Evolutionary conservation across 1,140 invertebrate species (phyloP).

Genomic region (Nilaparvata lugens): DNA sequence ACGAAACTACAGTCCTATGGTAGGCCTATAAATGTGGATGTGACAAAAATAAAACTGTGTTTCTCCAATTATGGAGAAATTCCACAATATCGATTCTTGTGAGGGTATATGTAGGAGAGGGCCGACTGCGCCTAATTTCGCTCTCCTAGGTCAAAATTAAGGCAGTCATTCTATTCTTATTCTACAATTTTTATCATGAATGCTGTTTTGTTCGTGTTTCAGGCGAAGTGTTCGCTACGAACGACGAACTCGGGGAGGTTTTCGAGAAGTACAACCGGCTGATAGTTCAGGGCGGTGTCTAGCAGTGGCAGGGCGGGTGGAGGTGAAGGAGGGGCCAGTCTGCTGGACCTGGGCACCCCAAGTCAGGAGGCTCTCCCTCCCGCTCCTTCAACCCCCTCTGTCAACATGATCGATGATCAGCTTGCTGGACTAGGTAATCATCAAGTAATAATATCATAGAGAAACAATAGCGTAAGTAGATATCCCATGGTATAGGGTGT

Average conservation of each 20-base stretch:
- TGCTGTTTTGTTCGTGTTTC: conserved; percentile 2
- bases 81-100: no score
- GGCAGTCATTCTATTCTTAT: no score
- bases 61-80: no score
- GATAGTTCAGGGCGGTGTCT: conserved; percentile 38
- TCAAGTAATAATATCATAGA: neutral
- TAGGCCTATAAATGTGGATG: no score
- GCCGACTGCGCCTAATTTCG: no score
- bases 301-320: conserved; percentile 18
- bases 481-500: no score
- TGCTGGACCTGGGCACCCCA: conserved; percentile 39
- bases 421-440: neutral
- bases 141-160: no score
- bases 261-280: conserved; percentile 62
- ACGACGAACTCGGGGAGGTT: conserved; percentile 65
- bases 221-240: conserved; percentile 71
- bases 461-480: no score
- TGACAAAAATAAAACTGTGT: no score
- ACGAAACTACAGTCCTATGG: no score
- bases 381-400: conserved; percentile 26
- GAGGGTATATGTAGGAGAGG: no score
- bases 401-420: conserved; percentile 22
- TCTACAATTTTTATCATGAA: no score
- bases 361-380: conserved; percentile 22
- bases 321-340: conserved; percentile 26